These are phyloP conservation scores for Pollenia amentaria DNA, from an alignment of 2,888 invertebrate species.

Conservation along the genomic window DNA sequence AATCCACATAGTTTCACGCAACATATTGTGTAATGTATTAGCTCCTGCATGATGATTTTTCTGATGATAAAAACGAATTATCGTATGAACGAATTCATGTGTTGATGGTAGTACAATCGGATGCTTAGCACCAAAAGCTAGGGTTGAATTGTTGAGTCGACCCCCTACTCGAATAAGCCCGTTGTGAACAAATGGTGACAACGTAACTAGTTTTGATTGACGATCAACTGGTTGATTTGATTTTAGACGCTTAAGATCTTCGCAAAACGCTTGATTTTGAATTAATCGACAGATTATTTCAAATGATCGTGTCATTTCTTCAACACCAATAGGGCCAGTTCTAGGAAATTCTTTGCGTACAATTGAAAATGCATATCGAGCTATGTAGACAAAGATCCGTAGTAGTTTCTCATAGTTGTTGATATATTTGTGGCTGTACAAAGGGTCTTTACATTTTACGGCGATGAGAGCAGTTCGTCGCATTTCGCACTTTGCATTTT, in stretches of 20 bases:
- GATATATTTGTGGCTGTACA: slow-evolving; percentile 32
- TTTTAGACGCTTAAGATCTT: not conserved
- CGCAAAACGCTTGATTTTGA: slow-evolving; percentile 2
- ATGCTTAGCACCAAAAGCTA: slow-evolving; percentile 31
- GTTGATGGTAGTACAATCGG: slow-evolving; percentile 33
- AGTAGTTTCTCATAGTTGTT: slow-evolving; percentile 50
- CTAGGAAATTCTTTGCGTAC: not conserved
- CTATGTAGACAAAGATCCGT: slow-evolving; percentile 46
- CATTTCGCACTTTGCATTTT: not conserved
- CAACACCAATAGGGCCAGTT: not conserved
- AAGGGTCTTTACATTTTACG: not conserved
- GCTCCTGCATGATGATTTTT: slow-evolving; percentile 43
- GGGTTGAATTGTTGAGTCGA: slow-evolving; percentile 28
- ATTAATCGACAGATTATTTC: slow-evolving; percentile 23
- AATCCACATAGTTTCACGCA: slow-evolving; percentile 48
- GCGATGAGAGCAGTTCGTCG: not conserved
- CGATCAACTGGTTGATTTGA: slow-evolving; percentile 14
- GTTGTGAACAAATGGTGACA: slow-evolving; percentile 19
- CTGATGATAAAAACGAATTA: slow-evolving; percentile 23
- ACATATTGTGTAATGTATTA: slow-evolving; percentile 28
- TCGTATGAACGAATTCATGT: slow-evolving; percentile 16
- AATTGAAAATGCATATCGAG: slow-evolving; percentile 10
- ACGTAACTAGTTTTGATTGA: not conserved
- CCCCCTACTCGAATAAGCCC: slow-evolving; percentile 33
- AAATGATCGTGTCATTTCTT: slow-evolving; percentile 7